phyloP scores from a whole-genome alignment of 2,797 vertebrate genomes.

The Phoebastria nigripes region DNA sequence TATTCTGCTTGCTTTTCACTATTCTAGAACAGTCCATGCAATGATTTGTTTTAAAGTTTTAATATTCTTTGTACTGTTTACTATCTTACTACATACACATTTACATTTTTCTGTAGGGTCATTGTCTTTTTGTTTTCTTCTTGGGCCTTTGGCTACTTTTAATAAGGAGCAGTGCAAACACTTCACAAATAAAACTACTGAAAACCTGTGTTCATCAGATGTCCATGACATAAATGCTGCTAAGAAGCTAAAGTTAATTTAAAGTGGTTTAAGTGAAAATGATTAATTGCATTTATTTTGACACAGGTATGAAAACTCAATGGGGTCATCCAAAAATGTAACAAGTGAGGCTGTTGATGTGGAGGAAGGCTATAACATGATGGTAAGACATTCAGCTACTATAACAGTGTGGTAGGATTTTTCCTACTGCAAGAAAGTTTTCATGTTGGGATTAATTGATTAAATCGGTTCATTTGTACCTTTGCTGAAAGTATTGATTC shows the following conservation, averaged over 20 bases:
- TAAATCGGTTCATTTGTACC: not conserved
- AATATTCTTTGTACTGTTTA: not conserved
- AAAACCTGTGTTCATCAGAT: not conserved
- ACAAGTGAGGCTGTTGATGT: slow-evolving; percentile 55
- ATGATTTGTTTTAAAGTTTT: not conserved
- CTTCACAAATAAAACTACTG: not conserved
- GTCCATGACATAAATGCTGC: not conserved
- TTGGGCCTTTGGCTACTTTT: not conserved
- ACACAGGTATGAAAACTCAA: slow-evolving; percentile 65
- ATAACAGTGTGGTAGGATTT: not conserved
- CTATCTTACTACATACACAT: not conserved
- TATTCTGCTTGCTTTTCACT: not conserved
- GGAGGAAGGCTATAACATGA: slow-evolving; percentile 63
- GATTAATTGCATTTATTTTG: slow-evolving; percentile 32
- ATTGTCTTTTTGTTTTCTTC: not conserved
- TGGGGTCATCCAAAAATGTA: slow-evolving; percentile 67
- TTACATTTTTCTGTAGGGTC: not conserved
- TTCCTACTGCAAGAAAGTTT: not conserved
- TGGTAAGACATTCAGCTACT: slow-evolving; percentile 65
- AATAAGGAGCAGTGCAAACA: not conserved
- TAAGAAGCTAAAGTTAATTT: not conserved
- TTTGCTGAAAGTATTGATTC: not conserved
- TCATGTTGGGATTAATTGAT: not conserved
- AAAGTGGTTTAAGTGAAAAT: not conserved
- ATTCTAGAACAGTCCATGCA: not conserved